These are phyloP conservation scores for Butorides virescens DNA, from an alignment of 2,113 vertebrate species.

Conservation along the genomic window DNA sequence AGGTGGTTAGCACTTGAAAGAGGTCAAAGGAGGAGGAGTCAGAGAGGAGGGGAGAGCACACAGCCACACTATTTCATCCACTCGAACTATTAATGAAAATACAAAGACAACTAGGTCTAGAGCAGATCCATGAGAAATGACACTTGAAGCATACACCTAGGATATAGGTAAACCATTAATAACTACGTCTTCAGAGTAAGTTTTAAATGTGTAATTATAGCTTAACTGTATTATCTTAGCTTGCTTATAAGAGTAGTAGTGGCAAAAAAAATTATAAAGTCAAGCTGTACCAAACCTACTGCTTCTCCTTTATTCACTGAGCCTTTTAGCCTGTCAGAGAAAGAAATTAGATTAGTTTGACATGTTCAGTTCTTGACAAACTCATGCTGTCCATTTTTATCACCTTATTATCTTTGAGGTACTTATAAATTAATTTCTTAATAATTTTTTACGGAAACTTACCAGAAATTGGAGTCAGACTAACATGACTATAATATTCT, in stretches of 20 bases:
- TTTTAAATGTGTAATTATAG: neutral
- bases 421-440: constrained; percentile 3
- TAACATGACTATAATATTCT: neutral
- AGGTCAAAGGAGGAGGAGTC: too few species aligned
- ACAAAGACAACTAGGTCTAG: neutral
- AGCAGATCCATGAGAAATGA: neutral
- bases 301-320: neutral
- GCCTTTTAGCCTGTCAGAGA: neutral
- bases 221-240: neutral
- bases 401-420: constrained; percentile 30
- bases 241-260: neutral
- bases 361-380: constrained; percentile 37
- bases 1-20: too few species aligned
- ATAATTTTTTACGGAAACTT: neutral
- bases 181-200: neutral
- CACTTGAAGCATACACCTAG: neutral
- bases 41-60: too few species aligned
- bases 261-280: neutral
- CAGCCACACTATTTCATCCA: neutral
- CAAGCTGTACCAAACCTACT: neutral
- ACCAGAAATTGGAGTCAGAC: neutral
- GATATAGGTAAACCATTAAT: neutral
- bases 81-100: neutral
- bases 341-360: constrained; percentile 32
- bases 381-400: constrained; percentile 16